These are phyloP conservation scores for Sceliomorpha sp. DNA, from an alignment of 2,888 invertebrate species.

Conservation along the genomic window DNA sequence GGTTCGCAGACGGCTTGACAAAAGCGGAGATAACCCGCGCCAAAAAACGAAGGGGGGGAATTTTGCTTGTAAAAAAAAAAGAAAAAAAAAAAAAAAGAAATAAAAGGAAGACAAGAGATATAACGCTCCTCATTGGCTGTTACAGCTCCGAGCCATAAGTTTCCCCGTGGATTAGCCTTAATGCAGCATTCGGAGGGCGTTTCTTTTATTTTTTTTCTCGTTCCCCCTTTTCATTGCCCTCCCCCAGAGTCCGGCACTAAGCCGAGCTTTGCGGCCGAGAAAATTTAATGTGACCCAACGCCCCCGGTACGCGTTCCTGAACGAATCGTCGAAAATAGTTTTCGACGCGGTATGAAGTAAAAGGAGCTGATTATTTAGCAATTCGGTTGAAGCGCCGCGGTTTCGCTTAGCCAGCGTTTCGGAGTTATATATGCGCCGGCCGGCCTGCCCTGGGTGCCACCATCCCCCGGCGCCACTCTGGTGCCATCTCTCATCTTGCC, in stretches of 20 bases:
- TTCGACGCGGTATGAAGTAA: conserved; percentile 55
- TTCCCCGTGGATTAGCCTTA: conserved; percentile 16
- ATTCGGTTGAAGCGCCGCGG: conserved; percentile 59
- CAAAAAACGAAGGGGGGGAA: too few relatives aligned
- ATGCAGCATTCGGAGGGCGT: conserved; percentile 10
- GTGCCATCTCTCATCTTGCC: conserved; percentile 53
- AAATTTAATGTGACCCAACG: conserved; percentile 26
- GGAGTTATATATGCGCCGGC: conserved; percentile 47
- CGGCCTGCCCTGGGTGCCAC: too few relatives aligned
- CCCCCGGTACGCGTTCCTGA: conserved; percentile 47
- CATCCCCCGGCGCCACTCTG: conserved; percentile 53
- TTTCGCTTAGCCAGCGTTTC: conserved; percentile 64
- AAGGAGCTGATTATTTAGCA: conserved; percentile 66
- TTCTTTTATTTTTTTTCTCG: conserved; percentile 13
- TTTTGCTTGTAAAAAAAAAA: too few relatives aligned
- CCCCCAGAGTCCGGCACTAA: conserved; percentile 6
- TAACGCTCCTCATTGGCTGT: not conserved
- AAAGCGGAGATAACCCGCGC: too few relatives aligned
- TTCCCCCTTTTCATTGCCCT: conserved; percentile 13
- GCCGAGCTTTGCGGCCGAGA: not conserved
- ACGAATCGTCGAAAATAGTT: conserved; percentile 50
- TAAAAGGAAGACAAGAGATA: too few relatives aligned
- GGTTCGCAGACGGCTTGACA: too few relatives aligned
- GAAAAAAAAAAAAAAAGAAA: not conserved
- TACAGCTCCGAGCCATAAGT: conserved; percentile 13